Base-by-base conservation (phyloP, 2,888 invertebrate species). In the Ornithoptera alexandrae region DNA sequence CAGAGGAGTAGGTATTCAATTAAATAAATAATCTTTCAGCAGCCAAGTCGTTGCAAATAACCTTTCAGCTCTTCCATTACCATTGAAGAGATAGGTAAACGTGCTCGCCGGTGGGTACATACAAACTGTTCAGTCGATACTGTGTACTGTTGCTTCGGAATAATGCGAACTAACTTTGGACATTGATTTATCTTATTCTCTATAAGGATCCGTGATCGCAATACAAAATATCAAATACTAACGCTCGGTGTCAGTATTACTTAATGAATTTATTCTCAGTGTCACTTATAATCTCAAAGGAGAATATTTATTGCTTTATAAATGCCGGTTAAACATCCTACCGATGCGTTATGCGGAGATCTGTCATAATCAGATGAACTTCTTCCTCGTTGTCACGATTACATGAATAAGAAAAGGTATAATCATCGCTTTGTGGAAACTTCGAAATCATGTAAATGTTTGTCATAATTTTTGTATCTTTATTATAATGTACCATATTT, bases 111-210 rank as follows among this genome's bases (percentile, higher is more conserved):
- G 57, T 58, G 12, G 12, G 18, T 53, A 58, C 20, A 24, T 58
- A 22, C 57, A 22, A 24, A 22, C 20, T 58, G n/a, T 58, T 22
- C 57, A 58, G 22, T 58, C 57, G 57, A 22, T 58, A 24, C 57
- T 22, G 57, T 20, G 57, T 58, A 58, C n/a, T 12, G 22, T 22
- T 10, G 57, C 57, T 58, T 58, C 22, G 20, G 20, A 22, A 24
- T 58, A 58, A 24, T 58, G 57, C 22, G 22, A 58, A 58, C 57
- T 22, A 22, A 22, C 57, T 20, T 58, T 58, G 39, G 61, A 61
- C 61, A 39, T 36, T 61, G 61, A 61, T 61, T 61, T 61, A 61
- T 39, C 20, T 39, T 30, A 39, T 20, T 61, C 61, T 61, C 61
- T 61, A 39, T 20, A 36, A 42, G n/a, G 20, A 12, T n/a, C 42